Percentiles rank a stretch among this genome's conserved stretches.
phyloP scores from a whole-genome alignment of 2,888 invertebrate genomes.

The Agrotis ipsilon region DNA sequence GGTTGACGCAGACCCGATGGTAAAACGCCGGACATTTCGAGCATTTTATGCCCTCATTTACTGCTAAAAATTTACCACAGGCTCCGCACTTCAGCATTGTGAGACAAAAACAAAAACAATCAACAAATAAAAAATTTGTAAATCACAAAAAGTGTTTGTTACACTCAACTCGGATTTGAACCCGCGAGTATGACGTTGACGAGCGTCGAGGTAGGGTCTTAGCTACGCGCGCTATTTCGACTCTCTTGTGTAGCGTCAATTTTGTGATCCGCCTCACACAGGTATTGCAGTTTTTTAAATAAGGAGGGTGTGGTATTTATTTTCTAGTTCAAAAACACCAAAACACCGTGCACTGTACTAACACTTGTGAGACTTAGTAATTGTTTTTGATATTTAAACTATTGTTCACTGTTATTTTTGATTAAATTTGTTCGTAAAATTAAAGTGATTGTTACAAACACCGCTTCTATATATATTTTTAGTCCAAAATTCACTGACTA shows the following conservation, averaged over 20 bases:
- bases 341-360: background rate
- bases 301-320: background rate
- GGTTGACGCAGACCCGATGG: too few species aligned
- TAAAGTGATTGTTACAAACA: conserved; percentile 1
- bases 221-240: too few species aligned
- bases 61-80: too few species aligned
- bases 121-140: too few species aligned
- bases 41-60: too few species aligned
- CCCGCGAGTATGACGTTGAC: too few species aligned
- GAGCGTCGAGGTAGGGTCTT: too few species aligned
- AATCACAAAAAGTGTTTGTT: too few species aligned
- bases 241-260: background rate
- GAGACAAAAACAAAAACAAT: too few species aligned
- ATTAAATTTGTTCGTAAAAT: background rate
- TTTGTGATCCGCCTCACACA: background rate
- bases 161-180: too few species aligned
- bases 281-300: background rate
- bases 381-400: background rate
- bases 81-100: too few species aligned
- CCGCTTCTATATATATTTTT: background rate
- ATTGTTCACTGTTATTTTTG: background rate
- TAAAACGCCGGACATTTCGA: too few species aligned
- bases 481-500: background rate
- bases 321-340: background rate
- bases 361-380: background rate